Base-by-base conservation (phyloP, 1,140 invertebrate genomes). In the Uloborus diversus region DNA sequence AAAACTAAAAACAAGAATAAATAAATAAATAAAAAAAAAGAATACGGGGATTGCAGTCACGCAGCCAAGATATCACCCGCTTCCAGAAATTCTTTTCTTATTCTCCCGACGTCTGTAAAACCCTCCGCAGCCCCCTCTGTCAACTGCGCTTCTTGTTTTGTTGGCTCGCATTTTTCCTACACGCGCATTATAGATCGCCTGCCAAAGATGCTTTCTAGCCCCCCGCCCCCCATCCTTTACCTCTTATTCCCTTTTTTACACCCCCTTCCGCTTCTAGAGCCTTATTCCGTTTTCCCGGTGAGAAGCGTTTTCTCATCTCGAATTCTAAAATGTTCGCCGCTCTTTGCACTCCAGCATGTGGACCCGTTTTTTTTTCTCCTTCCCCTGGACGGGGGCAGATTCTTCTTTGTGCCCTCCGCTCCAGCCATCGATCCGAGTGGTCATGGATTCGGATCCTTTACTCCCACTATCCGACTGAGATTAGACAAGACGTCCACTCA, bases 21-120 rank as follows among this genome's bases (percentile, higher is more conserved):
- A 27, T 33, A 70, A 56, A 56, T 37, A 9, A 27, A 49, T 4
- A 14, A 23, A 37, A 37, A 9, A 69, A 35, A 61, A 61, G 30
- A 59, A 28, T 9, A 33, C 20, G 42, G 23, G 47, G 73, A 65
- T 76, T 65, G 59, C 73, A 76, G 61, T 76, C 73, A 76, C 73
- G 73, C 73, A 76, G 59, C 73, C 73, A 76, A 76, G 73, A 76
- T 76, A 76, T 76, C 73, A 76, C 73, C 73, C 59, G 62, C 62
- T 76, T 25, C 59, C 73, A 76, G 73, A 76, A 76, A 76, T 76
- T 76, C 73, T 65, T 76, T 76, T 76, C 73, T 76, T 76, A 76
- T 76, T 76, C 73, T 76, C 62, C 61, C 49, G 73, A 76, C 73
- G 73, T 76, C 73, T 76, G 73, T 65, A 76, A 64, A 73, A 64